A percentile compares a stretch with the other conserved stretches of the same genome.
Evolutionary conservation across 1,140 invertebrate genomes (phyloP).

Genomic region (Ostrea denselamellosa): DNA sequence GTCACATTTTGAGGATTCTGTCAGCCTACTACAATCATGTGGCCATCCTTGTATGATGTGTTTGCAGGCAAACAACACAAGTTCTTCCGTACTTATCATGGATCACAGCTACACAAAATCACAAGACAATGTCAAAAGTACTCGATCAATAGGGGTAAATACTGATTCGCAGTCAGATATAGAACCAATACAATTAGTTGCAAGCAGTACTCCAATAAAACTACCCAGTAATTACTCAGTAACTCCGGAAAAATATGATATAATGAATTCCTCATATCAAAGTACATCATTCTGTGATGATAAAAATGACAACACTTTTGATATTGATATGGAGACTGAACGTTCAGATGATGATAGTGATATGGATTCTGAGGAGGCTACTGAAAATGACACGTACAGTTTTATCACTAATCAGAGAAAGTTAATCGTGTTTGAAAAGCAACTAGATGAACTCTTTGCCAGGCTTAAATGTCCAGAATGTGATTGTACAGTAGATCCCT

Average conservation of each 20-base stretch:
- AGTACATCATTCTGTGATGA: slow-evolving; percentile 16
- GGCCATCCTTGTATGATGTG: slow-evolving; percentile 39
- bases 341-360: not conserved
- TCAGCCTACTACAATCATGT: no score
- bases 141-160: no score
- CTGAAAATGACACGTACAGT: not conserved
- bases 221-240: not conserved
- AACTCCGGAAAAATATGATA: not conserved
- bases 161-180: no score
- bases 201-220: not conserved
- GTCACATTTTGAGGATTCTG: no score
- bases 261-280: not conserved
- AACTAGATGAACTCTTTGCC: not conserved
- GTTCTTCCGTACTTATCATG: not conserved
- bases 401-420: slow-evolving; percentile 25
- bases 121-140: no score
- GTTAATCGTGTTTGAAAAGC: slow-evolving; percentile 38
- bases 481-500: slow-evolving; percentile 24
- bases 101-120: not conserved
- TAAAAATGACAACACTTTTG: not conserved
- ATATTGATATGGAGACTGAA: not conserved
- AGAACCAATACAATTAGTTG: not conserved
- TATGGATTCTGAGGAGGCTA: not conserved
- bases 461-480: not conserved
- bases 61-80: slow-evolving; percentile 18